Evolutionary conservation across 1,140 invertebrate species (phyloP).

Genomic region (Panonychus citri): DNA sequence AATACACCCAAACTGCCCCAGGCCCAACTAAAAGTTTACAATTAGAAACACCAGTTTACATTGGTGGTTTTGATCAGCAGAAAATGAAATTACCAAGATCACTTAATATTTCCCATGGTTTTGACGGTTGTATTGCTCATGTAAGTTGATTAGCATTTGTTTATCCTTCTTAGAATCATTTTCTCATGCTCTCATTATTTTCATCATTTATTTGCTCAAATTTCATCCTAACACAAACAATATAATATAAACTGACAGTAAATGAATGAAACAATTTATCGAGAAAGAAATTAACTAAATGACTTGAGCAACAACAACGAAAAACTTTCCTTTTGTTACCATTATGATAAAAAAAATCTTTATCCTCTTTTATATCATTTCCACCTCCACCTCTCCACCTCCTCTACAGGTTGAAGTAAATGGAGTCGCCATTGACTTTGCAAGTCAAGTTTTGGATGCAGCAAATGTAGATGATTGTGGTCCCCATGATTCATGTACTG

Average conservation of each 20-base stretch:
- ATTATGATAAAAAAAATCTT: too few species aligned
- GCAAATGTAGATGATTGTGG: constrained; percentile 47
- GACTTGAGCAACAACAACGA: too few species aligned
- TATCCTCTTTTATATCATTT: constrained; percentile 3
- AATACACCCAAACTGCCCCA: constrained; percentile 27
- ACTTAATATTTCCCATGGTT: constrained; percentile 42
- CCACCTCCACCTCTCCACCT: too few species aligned
- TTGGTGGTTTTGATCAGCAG: constrained; percentile 58
- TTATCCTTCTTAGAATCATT: too few species aligned
- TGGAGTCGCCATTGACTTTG: constrained; percentile 33
- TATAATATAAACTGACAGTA: too few species aligned
- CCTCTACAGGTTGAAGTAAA: constrained; percentile 38
- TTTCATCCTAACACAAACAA: too few species aligned
- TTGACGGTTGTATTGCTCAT: constrained; percentile 62
- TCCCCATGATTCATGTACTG: background rate
- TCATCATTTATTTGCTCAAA: too few species aligned
- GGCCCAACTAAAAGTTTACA: constrained; percentile 35
- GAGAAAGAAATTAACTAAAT: too few species aligned
- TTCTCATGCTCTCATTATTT: too few species aligned
- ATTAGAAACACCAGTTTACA: constrained; percentile 50
- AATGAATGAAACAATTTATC: too few species aligned
- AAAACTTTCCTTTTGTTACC: too few species aligned
- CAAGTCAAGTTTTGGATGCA: constrained; percentile 39
- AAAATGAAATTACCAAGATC: constrained; percentile 40
- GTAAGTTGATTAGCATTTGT: too few species aligned